Base-by-base conservation (phyloP, 2,113 vertebrate genomes). In the Syngnathus typhle region DNA sequence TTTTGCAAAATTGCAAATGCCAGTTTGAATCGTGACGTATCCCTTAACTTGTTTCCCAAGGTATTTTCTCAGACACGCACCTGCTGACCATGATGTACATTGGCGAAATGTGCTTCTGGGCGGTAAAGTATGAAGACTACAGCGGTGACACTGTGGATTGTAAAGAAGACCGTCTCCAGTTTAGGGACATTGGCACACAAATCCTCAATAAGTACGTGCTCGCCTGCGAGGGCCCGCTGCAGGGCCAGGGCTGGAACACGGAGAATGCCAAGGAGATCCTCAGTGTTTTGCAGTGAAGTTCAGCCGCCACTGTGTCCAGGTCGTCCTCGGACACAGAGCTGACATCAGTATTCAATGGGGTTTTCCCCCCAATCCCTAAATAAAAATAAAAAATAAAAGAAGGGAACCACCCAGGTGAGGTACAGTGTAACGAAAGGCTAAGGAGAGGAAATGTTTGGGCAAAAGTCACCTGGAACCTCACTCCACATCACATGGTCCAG, bases 41-140 rank as follows among this genome's bases (percentile, higher is more conserved):
- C 19, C 23, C 16, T 69, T 1, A 27, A 65, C 60, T 5, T 58
- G 37, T 64, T 79, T 76, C 88, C 70, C 66, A 52, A 98, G 96
- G 95, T 68, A 68, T 96, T 81, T 96, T 95, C 85, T 97, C 90
- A 58, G 91, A 91, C 79, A 91, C 90, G 41, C 91, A 92, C 71
- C 84, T 92, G 82, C 61, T 91, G 86, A 96, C 95, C 0, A 93
- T 97, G 93, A 96, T 98, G 94, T 98, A 98, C 85, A 90, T 94
- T 6, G 96, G 96, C 64, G 96, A 98, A 90, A 96, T 98, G 95
- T 98, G 96, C 89, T 98, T 94, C 86, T 98, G 96, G 96, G 94
- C 94, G n/a, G 91, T 95, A 67, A 95, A 89, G 72, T 92, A 94
- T 11, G 92, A 92, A 79, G 91, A 92, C 81, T 90, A 88, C 78